phyloP scores from a whole-genome alignment of 53 echinoderm and acorn worm species.

The Luidia sarsii region DNA sequence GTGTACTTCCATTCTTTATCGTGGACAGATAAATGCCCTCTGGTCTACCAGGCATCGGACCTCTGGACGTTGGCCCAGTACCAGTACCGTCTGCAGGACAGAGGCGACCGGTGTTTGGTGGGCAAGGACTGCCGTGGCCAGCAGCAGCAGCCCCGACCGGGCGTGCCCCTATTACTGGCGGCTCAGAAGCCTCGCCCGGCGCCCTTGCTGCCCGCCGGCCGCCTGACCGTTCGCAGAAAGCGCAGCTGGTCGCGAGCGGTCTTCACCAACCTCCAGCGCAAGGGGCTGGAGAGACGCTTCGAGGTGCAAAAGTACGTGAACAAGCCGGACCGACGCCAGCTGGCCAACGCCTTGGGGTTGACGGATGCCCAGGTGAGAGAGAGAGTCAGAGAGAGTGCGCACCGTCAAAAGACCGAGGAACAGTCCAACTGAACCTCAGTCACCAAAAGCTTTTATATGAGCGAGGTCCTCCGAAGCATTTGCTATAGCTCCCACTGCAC shows the following conservation, averaged over 20 bases:
- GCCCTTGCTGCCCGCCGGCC: too few relatives aligned
- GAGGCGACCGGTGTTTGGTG: neutral
- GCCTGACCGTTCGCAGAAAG: slow-evolving; percentile 65
- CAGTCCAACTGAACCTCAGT: too few relatives aligned
- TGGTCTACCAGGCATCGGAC: neutral
- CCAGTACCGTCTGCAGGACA: slow-evolving; percentile 20
- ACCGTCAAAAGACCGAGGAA: too few relatives aligned
- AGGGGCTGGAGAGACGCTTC: slow-evolving; percentile 93
- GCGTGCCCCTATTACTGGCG: neutral
- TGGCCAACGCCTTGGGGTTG: slow-evolving; percentile 88
- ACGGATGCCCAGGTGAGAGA: slow-evolving; percentile 99
- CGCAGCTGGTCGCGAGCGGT: slow-evolving; percentile 97
- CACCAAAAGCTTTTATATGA: too few relatives aligned
- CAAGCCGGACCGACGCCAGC: slow-evolving; percentile 91
- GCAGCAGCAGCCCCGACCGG: neutral
- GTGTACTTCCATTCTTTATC: too few relatives aligned
- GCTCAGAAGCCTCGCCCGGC: too few relatives aligned
- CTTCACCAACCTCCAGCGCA: slow-evolving; percentile 92
- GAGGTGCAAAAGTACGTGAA: slow-evolving; percentile 96
- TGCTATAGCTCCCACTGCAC: too few relatives aligned
- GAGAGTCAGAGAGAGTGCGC: too few relatives aligned
- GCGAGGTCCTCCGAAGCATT: too few relatives aligned
- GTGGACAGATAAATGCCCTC: neutral
- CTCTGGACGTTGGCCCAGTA: slow-evolving; percentile 38
- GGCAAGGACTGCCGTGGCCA: neutral